These are phyloP conservation scores for Chelonia mydas DNA, from an alignment of 2,797 vertebrate genomes.

Conservation along the genomic window DNA sequence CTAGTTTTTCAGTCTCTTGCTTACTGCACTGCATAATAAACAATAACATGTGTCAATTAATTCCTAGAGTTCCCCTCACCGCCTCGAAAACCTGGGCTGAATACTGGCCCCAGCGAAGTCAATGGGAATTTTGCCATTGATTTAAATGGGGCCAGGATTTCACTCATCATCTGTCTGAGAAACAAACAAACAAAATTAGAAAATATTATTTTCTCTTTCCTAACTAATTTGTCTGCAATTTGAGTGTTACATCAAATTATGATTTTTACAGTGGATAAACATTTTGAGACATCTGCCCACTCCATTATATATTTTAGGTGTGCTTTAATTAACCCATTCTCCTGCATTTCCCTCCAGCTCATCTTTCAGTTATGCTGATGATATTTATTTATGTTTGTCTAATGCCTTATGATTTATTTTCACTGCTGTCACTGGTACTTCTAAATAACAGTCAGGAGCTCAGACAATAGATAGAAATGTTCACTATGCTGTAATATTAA, in stretches of 20 bases:
- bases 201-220: not conserved
- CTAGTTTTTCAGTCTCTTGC: not conserved
- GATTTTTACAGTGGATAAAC: not conserved
- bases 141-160: not conserved
- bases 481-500: constrained; percentile 7
- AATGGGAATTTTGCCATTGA: not conserved
- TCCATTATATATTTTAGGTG: not conserved
- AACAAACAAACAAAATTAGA: not conserved
- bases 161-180: not conserved
- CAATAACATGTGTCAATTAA: not conserved
- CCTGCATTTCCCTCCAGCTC: not conserved
- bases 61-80: not conserved
- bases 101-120: not conserved
- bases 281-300: not conserved
- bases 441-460: not conserved
- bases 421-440: not conserved
- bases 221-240: not conserved
- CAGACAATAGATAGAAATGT: not conserved
- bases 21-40: rapidly evolving
- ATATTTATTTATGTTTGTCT: not conserved
- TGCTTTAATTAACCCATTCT: not conserved
- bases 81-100: not conserved
- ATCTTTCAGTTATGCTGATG: not conserved
- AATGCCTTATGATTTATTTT: not conserved
- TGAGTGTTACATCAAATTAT: not conserved